Conservation (phyloP, 2,113 vertebrate genomes). For the Gymnobelideus leadbeateri region DNA sequence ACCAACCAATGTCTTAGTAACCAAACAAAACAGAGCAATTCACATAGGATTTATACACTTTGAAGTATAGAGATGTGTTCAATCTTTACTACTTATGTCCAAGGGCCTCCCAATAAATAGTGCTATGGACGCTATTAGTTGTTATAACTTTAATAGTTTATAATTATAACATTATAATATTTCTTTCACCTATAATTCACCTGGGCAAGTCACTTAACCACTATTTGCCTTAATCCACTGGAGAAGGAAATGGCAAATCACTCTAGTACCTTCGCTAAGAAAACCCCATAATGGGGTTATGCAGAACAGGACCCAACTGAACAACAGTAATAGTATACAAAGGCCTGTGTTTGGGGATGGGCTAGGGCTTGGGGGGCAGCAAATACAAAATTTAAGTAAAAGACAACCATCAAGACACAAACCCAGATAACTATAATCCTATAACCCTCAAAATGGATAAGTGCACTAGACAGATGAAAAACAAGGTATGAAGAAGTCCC, state of each 20-base stretch:
- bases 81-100: background rate
- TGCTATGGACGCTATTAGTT: background rate
- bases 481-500: background rate
- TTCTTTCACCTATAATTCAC: background rate
- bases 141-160: background rate
- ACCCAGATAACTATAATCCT: background rate
- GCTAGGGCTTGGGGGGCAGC: background rate
- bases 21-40: background rate
- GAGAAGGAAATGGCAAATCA: background rate
- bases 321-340: background rate
- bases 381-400: background rate
- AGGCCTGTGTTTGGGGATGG: background rate
- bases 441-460: background rate
- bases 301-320: background rate
- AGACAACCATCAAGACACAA: background rate
- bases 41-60: background rate
- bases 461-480: background rate
- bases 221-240: background rate
- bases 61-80: background rate
- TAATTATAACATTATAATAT: background rate
- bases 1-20: background rate
- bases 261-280: background rate
- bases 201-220: background rate
- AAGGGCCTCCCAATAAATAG: background rate
- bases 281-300: background rate